Base-by-base conservation (phyloP, 37 sponge, comb jelly and placozoan genomes). In the Ianthella basta region DNA sequence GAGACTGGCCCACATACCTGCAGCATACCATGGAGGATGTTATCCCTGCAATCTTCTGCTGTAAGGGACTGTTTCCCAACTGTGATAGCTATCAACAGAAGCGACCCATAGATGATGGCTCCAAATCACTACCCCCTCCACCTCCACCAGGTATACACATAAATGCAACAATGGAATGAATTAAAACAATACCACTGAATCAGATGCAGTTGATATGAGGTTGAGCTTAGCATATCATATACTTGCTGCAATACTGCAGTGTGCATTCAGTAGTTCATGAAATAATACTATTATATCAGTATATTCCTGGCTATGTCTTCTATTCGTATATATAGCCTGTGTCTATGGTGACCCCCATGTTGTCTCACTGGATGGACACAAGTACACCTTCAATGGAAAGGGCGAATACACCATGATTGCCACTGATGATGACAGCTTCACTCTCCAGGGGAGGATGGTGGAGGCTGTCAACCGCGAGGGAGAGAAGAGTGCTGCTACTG, bases 371-470 rank as follows among this genome's bases (percentile, higher is more conserved):
- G 90, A 90, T 77, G 90, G 90, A 36, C 57, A 79, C 39, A 34
- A 86, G 83, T 90, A 90, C 83, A 90, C 90, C 16, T 90, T 90
- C 68, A 90, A 90, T 86, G 90, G 90, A 15, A 82, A 82, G 39
- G 90, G 90, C 82, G 90, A 90, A 44, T 90, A 64, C 55, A 82
- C 44, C 15, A 59, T 90, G 37, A 77, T 86, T 54, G 65, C 82
- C 23, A 82, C 83, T 14, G 25, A 20, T 3, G 83, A 90, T 56
- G 68, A 56, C 41, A 53, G 24, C 8, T 82, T 89, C 65, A 72
- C 75, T 27, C 63, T 89, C 8, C 90, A 89, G 53, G 90, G 82
- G 38, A 60, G 90, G 44, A 85, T 89, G 90, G 64, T 82, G 12
- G 59, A 82, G 3, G 60, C 60, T 25, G 5, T 20, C 38, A 30